These are phyloP conservation scores for Festucalex cinctus DNA, from an alignment of 2,113 vertebrate genomes.

Conservation along the genomic window DNA sequence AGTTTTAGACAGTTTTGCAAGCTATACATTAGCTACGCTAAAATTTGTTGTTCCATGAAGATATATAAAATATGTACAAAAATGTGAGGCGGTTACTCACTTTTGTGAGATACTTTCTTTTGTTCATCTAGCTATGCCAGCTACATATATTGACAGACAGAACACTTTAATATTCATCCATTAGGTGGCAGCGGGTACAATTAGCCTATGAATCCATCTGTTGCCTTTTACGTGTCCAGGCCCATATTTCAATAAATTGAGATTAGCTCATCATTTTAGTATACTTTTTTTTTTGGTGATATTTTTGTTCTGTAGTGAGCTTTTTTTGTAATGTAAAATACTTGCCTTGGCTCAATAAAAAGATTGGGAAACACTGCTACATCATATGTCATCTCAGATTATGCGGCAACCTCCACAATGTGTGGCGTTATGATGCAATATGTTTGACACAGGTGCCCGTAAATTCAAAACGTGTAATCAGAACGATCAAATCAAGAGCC, in stretches of 20 bases:
- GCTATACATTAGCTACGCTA: background rate
- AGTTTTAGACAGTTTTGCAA: background rate
- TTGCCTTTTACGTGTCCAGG: background rate
- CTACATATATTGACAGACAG: background rate
- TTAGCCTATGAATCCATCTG: background rate
- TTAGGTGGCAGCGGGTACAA: background rate
- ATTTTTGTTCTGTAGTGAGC: background rate
- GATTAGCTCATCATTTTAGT: background rate
- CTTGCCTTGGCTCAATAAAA: background rate
- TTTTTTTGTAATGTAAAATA: background rate
- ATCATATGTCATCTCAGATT: background rate
- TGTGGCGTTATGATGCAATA: background rate
- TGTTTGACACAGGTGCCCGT: background rate
- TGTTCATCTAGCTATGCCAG: background rate
- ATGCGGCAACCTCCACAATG: background rate
- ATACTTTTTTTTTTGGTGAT: too few relatives aligned
- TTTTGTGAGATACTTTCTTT: background rate
- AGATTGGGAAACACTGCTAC: background rate
- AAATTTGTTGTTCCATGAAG: background rate
- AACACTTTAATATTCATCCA: background rate
- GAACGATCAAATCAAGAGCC: conserved; percentile 8
- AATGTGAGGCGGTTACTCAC: background rate
- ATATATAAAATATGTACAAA: background rate
- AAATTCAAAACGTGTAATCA: conserved; percentile 14
- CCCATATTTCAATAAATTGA: background rate